phyloP scores from a whole-genome alignment of 2,888 invertebrate genomes.

The Limenitis camilla region DNA sequence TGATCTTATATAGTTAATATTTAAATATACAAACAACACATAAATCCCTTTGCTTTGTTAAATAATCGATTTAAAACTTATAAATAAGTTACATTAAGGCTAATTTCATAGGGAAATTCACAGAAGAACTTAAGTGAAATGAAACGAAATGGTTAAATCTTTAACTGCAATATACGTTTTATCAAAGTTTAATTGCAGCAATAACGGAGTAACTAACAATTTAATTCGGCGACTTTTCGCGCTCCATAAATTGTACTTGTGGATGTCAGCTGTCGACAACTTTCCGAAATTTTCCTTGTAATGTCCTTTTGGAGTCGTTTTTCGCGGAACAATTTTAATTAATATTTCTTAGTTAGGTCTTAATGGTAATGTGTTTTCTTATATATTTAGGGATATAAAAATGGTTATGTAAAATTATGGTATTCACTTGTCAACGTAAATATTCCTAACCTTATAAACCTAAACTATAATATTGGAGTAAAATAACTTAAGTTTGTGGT shows the following conservation, averaged over 20 bases:
- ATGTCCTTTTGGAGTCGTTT: conserved; percentile 66
- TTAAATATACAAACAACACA: neutral
- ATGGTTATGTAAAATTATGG: no score
- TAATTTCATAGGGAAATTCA: neutral
- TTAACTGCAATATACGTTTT: conserved; percentile 42
- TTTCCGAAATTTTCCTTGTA: conserved; percentile 65
- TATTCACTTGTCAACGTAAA: no score
- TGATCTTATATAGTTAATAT: neutral
- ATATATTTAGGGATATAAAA: conserved; percentile 9
- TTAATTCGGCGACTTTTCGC: conserved; percentile 59
- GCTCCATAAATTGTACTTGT: conserved; percentile 68
- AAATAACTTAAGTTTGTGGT: no score
- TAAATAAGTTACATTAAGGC: neutral
- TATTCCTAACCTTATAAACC: no score
- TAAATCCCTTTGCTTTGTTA: neutral
- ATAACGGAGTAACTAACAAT: conserved; percentile 65
- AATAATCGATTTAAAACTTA: no score
- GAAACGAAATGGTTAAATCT: conserved; percentile 24
- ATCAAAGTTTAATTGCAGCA: conserved; percentile 65
- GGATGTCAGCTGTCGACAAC: conserved; percentile 71
- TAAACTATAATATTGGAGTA: no score
- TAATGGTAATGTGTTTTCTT: conserved; percentile 18
- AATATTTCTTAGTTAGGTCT: conserved; percentile 55
- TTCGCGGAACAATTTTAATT: conserved; percentile 66
- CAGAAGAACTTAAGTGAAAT: neutral